Percentiles rank a stretch among this genome's conserved stretches.
Evolutionary conservation across 2,888 invertebrate species (phyloP).

Genomic region (Pasiphila rectangulata): DNA sequence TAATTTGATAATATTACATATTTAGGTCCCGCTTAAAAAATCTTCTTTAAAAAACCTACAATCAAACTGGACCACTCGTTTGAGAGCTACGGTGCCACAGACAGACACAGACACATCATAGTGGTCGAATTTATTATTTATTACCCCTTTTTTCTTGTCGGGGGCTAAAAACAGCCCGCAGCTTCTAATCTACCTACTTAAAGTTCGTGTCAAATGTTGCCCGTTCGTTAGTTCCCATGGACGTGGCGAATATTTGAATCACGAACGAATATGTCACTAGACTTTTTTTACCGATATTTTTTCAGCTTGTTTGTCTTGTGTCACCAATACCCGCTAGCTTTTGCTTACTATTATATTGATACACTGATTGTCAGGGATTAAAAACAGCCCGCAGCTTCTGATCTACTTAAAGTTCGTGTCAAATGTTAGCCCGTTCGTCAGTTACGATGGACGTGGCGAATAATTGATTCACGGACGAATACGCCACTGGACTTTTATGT

Average conservation of each 20-base stretch:
- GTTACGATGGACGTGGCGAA: slow-evolving; percentile 10
- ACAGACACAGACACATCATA: no score
- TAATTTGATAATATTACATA: no score
- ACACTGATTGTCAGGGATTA: no score
- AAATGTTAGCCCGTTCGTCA: slow-evolving; percentile 17
- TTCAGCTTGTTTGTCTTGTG: background rate
- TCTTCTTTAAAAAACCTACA: no score
- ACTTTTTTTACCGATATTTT: slow-evolving; percentile 3
- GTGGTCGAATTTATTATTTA: no score
- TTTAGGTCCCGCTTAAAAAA: no score
- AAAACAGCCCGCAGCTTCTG: background rate
- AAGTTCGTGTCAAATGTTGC: slow-evolving; percentile 17
- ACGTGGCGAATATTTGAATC: slow-evolving; percentile 19
- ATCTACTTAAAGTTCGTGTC: slow-evolving; percentile 8
- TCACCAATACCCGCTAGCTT: background rate
- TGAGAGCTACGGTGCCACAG: no score
- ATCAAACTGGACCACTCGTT: no score
- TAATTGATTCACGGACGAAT: slow-evolving; percentile 16
- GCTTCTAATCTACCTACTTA: background rate
- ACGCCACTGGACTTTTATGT: slow-evolving; percentile 5
- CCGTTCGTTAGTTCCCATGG: slow-evolving; percentile 10
- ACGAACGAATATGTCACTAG: background rate
- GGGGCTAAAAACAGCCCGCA: background rate
- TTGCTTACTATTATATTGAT: no score
- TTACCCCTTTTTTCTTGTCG: no score